Percentiles rank a stretch among this genome's conserved stretches.
These are phyloP conservation scores for Drosophila navojoa DNA, from an alignment of 1,140 invertebrate species.

Conservation along the genomic window DNA sequence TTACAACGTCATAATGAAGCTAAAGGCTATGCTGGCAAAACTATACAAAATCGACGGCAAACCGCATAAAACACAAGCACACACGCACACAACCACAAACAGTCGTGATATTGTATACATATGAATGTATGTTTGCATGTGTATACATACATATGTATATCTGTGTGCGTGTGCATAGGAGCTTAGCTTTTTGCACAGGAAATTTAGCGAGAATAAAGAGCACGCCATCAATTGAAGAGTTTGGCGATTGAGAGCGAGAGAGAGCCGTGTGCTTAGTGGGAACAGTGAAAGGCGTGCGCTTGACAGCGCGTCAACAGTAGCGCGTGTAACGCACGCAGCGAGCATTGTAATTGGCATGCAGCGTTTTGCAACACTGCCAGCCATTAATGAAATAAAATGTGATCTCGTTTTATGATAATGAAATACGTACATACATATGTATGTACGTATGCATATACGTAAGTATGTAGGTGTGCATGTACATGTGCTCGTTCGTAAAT, in stretches of 20 bases:
- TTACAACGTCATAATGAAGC: slow-evolving; percentile 79
- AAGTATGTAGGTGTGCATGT: not conserved
- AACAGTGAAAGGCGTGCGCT: slow-evolving; percentile 51
- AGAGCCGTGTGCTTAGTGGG: slow-evolving; percentile 10
- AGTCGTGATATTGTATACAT: slow-evolving; percentile 60
- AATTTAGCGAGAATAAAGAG: slow-evolving; percentile 40
- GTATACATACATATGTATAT: too few species aligned
- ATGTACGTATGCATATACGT: not conserved
- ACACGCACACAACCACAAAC: slow-evolving; percentile 20
- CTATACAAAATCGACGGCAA: slow-evolving; percentile 68
- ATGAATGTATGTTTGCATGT: slow-evolving; percentile 34
- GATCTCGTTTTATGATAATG: slow-evolving; percentile 62
- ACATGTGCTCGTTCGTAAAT: slow-evolving; percentile 7
- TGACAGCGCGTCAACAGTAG: slow-evolving; percentile 60
- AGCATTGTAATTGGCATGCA: slow-evolving; percentile 44
- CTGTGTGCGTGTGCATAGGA: not conserved
- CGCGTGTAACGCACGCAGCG: slow-evolving; percentile 43
- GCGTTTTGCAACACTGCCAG: slow-evolving; percentile 56
- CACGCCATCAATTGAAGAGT: slow-evolving; percentile 5
- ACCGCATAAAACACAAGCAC: slow-evolving; percentile 61
- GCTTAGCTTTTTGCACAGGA: slow-evolving; percentile 24
- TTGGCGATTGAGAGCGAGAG: slow-evolving; percentile 31
- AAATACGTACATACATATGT: slow-evolving; percentile 49
- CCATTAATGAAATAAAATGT: slow-evolving; percentile 44
- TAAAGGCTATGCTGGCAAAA: slow-evolving; percentile 52